These are phyloP conservation scores for Syngnathus acus DNA, from an alignment of 2,797 vertebrate genomes.

Conservation along the genomic window DNA sequence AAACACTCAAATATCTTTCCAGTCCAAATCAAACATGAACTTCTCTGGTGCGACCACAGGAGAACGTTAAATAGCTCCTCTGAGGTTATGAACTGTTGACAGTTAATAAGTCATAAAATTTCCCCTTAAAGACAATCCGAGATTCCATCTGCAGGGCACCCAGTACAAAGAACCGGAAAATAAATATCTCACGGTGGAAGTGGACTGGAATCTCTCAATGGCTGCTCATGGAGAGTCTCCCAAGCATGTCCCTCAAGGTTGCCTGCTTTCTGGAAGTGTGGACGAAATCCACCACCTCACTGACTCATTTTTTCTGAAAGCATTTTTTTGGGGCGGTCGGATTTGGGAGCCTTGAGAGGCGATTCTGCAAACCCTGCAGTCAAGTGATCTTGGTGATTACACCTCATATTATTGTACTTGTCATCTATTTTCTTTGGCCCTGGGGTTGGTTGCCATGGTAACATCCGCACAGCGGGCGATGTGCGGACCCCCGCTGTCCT, in stretches of 20 bases:
- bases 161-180: conserved; percentile 87
- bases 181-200: conserved; percentile 84
- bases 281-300: conserved; percentile 83
- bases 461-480: conserved; percentile 83
- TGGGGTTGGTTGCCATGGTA: conserved; percentile 90
- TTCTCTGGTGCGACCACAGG: conserved; percentile 82
- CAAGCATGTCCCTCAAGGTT: conserved; percentile 80
- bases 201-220: conserved; percentile 88
- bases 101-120: conserved; percentile 99
- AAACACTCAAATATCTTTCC: conserved; percentile 51
- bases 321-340: conserved; percentile 34
- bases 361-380: conserved; percentile 50
- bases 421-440: conserved; percentile 89
- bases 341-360: conserved; percentile 45
- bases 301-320: conserved; percentile 82
- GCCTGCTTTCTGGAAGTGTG: conserved; percentile 88
- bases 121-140: conserved; percentile 85
- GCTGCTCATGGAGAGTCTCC: conserved; percentile 83
- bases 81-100: conserved; percentile 96
- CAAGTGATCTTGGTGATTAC: conserved; percentile 67
- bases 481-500: conserved; percentile 85
- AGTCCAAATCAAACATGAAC: conserved; percentile 85
- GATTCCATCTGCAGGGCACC: conserved; percentile 87
- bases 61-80: conserved; percentile 89
- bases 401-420: conserved; percentile 80